Percentiles rank a stretch among this genome's conserved stretches.
These are phyloP conservation scores for Oryzias woworae DNA, from an alignment of 2,113 vertebrate genomes.

Conservation along the genomic window DNA sequence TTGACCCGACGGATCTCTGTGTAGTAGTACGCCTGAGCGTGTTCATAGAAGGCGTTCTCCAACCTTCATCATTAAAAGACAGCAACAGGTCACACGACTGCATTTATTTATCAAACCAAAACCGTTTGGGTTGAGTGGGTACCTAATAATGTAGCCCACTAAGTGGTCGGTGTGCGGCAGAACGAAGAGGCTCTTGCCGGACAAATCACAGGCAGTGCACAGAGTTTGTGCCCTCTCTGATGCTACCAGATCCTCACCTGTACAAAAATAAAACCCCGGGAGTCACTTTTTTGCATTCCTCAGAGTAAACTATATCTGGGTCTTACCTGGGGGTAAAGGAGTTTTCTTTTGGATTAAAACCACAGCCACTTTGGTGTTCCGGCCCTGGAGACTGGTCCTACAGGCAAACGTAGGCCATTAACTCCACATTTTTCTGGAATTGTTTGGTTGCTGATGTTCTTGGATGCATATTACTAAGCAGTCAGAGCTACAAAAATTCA, in stretches of 20 bases:
- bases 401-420: conserved; percentile 6
- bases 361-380: conserved; percentile 97
- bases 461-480: background rate
- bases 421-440: background rate
- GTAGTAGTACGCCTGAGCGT: conserved; percentile 97
- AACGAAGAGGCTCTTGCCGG: conserved; percentile 95
- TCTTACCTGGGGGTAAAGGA: conserved; percentile 92
- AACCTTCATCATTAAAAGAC: conserved; percentile 74
- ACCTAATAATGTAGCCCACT: conserved; percentile 98
- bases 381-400: conserved; percentile 95
- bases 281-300: background rate
- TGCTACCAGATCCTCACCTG: conserved; percentile 95
- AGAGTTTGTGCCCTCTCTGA: conserved; percentile 92
- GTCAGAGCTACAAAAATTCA: too few species aligned
- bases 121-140: background rate
- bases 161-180: conserved; percentile 97
- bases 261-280: conserved; percentile 12
- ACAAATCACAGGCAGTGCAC: conserved; percentile 93
- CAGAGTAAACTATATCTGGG: background rate
- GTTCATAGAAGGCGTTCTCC: conserved; percentile 98
- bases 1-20: conserved; percentile 95
- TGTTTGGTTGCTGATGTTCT: background rate
- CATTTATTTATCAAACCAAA: background rate
- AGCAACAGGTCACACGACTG: background rate
- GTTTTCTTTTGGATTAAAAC: conserved; percentile 99